Conservation (phyloP, 2,113 vertebrate genomes). For the Stercorarius parasiticus region DNA sequence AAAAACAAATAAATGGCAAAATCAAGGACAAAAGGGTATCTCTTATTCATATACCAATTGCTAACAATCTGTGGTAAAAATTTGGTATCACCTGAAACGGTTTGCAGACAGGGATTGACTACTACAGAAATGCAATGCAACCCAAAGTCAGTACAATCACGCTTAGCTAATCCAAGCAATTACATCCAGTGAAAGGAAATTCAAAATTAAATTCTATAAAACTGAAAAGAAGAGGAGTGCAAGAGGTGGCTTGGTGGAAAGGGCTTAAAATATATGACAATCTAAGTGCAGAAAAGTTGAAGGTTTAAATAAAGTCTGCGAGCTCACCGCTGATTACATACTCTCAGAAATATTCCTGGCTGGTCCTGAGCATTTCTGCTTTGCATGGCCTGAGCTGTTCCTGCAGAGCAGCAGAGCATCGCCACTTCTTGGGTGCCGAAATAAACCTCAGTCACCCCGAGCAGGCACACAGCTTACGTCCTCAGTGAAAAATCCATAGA, state of each 20-base stretch:
- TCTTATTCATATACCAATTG: background rate
- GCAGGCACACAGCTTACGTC: background rate
- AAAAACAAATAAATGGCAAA: background rate
- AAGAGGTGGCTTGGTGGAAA: background rate
- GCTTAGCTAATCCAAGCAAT: constrained; percentile 34
- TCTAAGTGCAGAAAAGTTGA: constrained; percentile 16
- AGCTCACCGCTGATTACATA: background rate
- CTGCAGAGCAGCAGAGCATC: background rate
- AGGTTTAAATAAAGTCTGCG: constrained; percentile 38
- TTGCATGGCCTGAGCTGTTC: background rate
- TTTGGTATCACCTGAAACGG: background rate
- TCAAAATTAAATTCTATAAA: background rate
- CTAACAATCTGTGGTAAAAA: background rate
- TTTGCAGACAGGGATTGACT: background rate
- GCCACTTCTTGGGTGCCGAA: background rate
- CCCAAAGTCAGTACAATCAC: background rate
- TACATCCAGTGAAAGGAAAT: background rate
- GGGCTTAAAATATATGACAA: constrained; percentile 37
- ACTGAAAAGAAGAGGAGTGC: background rate
- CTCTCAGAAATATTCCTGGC: background rate
- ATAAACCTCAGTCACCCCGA: background rate
- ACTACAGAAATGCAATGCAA: background rate
- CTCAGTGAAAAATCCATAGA: background rate
- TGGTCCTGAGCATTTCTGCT: background rate
- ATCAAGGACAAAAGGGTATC: background rate